These are phyloP conservation scores for Augiades crinisus DNA, from an alignment of 2,888 invertebrate species.

Conservation along the genomic window DNA sequence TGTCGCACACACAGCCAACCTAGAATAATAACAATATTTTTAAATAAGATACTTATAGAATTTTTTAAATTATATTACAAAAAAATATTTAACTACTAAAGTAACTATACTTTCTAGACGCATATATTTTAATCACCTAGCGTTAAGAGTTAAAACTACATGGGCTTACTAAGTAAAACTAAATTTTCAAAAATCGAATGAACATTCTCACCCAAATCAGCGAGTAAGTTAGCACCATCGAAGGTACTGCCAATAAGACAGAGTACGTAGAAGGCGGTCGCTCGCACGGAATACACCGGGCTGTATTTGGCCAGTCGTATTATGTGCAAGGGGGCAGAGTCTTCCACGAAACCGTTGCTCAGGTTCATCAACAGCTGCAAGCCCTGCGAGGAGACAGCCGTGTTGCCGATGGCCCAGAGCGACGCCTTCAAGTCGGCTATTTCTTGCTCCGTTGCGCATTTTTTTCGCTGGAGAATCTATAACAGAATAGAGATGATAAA, in stretches of 20 bases:
- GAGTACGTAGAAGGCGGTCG: slow-evolving; percentile 94
- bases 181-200: too few relatives aligned
- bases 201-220: slow-evolving; percentile 84
- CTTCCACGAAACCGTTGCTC: slow-evolving; percentile 59
- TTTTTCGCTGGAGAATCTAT: slow-evolving; percentile 69
- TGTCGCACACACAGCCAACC: slow-evolving; percentile 90
- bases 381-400: slow-evolving; percentile 89
- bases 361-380: slow-evolving; percentile 85
- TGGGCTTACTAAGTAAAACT: too few relatives aligned
- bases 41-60: too few relatives aligned
- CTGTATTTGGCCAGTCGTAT: slow-evolving; percentile 89
- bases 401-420: slow-evolving; percentile 94
- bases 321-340: slow-evolving; percentile 65
- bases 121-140: too few relatives aligned
- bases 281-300: slow-evolving; percentile 92
- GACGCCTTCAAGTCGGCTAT: slow-evolving; percentile 92
- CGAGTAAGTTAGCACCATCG: slow-evolving; percentile 90
- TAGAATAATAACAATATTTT: slow-evolving; percentile 36
- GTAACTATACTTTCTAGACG: too few relatives aligned
- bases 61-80: too few relatives aligned
- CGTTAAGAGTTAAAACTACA: too few relatives aligned
- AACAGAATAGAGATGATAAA: background rate
- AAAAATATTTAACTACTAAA: too few relatives aligned
- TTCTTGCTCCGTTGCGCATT: slow-evolving; percentile 84
- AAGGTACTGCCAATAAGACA: slow-evolving; percentile 92